These are phyloP conservation scores for Taenioides sp. DNA, from an alignment of 2,797 vertebrate species.

Conservation along the genomic window DNA sequence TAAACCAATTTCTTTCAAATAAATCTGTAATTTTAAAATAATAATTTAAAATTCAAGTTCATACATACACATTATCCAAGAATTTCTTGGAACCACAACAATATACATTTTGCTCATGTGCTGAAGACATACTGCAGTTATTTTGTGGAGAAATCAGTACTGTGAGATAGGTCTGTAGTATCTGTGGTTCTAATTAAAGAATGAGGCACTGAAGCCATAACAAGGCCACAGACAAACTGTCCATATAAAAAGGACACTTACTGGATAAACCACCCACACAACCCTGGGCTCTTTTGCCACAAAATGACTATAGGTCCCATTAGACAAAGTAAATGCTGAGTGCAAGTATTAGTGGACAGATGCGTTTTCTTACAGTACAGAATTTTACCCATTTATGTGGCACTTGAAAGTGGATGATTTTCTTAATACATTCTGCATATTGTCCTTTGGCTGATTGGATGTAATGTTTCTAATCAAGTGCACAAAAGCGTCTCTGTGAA, in stretches of 20 bases:
- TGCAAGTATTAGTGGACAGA: slow-evolving; percentile 48
- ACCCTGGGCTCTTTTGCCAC: slow-evolving; percentile 51
- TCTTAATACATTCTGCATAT: slow-evolving; percentile 36
- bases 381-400: slow-evolving; percentile 33
- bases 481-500: background rate
- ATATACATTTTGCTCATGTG: slow-evolving; percentile 76
- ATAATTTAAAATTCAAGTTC: slow-evolving; percentile 88
- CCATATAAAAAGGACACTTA: slow-evolving; percentile 71
- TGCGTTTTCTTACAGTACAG: slow-evolving; percentile 40
- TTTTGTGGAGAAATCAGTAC: slow-evolving; percentile 56
- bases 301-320: slow-evolving; percentile 21
- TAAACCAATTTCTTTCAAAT: slow-evolving; percentile 74
- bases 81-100: slow-evolving; percentile 64
- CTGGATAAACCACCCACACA: slow-evolving; percentile 53
- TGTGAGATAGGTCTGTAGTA: slow-evolving; percentile 53
- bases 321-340: slow-evolving; percentile 37
- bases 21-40: slow-evolving; percentile 75
- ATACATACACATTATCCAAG: slow-evolving; percentile 79
- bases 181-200: slow-evolving; percentile 49
- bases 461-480: background rate
- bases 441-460: slow-evolving; percentile 10
- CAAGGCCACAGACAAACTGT: slow-evolving; percentile 67
- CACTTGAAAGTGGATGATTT: slow-evolving; percentile 36
- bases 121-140: slow-evolving; percentile 78
- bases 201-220: slow-evolving; percentile 6